Evolutionary conservation across 2,797 vertebrate genomes (phyloP).

Genomic region (Cetoscarus ocellatus): DNA sequence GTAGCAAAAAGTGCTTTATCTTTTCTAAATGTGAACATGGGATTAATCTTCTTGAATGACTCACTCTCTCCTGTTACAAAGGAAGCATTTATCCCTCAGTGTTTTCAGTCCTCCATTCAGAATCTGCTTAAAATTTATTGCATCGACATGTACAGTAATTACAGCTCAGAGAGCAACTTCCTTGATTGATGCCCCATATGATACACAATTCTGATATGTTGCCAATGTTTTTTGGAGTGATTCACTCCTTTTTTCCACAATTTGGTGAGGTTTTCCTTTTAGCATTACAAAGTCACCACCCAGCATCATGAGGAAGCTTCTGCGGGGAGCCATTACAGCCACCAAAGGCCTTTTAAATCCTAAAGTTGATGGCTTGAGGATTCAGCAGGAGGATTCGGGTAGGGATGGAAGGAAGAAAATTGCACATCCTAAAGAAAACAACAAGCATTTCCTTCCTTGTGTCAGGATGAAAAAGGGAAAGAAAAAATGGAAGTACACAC

Average conservation of each 20-base stretch:
- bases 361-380: constrained; percentile 89
- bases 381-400: constrained; percentile 89
- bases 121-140: constrained; percentile 67
- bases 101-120: constrained; percentile 55
- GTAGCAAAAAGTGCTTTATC: constrained; percentile 8
- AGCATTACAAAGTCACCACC: constrained; percentile 83
- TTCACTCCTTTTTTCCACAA: constrained; percentile 60
- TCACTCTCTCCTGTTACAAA: constrained; percentile 57
- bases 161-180: constrained; percentile 85
- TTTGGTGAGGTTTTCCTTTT: constrained; percentile 89
- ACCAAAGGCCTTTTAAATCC: constrained; percentile 90
- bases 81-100: constrained; percentile 30
- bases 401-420: constrained; percentile 95
- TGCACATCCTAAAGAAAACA: constrained; percentile 97
- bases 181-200: constrained; percentile 87
- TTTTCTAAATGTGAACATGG: constrained; percentile 30
- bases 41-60: constrained; percentile 53
- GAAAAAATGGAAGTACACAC: constrained; percentile 84
- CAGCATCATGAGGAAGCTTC: constrained; percentile 86
- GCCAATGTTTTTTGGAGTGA: constrained; percentile 76
- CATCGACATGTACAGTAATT: constrained; percentile 81
- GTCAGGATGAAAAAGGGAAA: constrained; percentile 84
- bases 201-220: constrained; percentile 74
- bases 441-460: constrained; percentile 92
- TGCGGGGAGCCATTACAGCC: constrained; percentile 88